A percentile compares a stretch with the other conserved stretches of the same genome.
phyloP scores from a whole-genome alignment of 2,113 vertebrate genomes.

The Paramisgurnus dabryanus region DNA sequence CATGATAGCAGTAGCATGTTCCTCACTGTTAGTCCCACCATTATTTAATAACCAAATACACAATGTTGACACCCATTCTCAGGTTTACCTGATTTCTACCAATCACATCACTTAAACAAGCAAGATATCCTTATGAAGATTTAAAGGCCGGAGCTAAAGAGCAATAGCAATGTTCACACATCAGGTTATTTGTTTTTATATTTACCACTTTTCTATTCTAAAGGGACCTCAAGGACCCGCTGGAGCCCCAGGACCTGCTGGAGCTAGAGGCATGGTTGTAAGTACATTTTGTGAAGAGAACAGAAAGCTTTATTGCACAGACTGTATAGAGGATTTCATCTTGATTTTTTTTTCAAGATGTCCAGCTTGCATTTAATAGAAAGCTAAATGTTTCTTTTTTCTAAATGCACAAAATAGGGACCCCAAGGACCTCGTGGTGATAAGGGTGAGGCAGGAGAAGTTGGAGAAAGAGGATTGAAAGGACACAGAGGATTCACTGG shows the following conservation, averaged over 20 bases:
- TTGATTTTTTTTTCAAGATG: too few species aligned
- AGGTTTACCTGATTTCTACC: neutral
- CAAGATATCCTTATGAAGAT: neutral
- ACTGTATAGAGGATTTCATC: too few species aligned
- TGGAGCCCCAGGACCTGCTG: conserved; percentile 87
- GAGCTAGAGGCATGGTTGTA: conserved; percentile 91
- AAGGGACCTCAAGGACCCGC: conserved; percentile 94
- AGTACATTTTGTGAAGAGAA: conserved; percentile 65
- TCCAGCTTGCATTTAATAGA: too few species aligned
- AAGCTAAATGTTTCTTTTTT: neutral
- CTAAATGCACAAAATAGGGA: conserved; percentile 72
- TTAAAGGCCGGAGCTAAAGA: neutral
- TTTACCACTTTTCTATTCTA: conserved; percentile 19
- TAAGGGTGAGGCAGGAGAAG: conserved; percentile 93
- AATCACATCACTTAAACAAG: neutral
- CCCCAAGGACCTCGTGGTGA: conserved; percentile 96
- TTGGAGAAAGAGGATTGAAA: conserved; percentile 93
- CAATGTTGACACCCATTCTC: neutral
- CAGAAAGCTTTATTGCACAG: neutral
- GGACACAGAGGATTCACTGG: conserved; percentile 97
- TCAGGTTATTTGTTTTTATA: neutral
- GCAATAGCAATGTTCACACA: neutral
- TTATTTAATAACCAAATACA: neutral
- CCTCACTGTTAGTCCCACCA: neutral
- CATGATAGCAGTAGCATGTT: neutral